Percentiles rank a stretch among this genome's conserved stretches.
These are phyloP conservation scores for Ibidorhyncha struthersii DNA, from an alignment of 2,113 vertebrate species.

Conservation along the genomic window DNA sequence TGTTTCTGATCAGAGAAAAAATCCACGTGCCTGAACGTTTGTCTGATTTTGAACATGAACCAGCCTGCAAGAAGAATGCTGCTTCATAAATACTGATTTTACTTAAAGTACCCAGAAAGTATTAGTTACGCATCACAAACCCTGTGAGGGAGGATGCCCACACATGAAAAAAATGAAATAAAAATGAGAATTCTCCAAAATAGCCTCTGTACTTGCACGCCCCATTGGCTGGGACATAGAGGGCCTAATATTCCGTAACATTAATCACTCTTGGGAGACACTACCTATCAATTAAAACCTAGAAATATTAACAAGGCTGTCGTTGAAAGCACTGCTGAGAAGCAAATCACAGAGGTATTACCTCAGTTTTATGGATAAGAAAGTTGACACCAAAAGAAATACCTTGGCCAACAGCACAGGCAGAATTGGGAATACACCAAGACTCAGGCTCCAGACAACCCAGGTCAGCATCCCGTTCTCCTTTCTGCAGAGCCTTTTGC, in stretches of 20 bases:
- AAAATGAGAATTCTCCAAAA: not conserved
- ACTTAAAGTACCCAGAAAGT: not conserved
- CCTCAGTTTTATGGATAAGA: not conserved
- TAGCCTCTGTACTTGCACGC: not conserved
- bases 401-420: not conserved
- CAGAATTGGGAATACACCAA: not conserved
- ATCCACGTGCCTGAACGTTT: fast-evolving
- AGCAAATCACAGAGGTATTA: not conserved
- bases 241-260: not conserved
- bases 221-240: not conserved
- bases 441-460: not conserved
- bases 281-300: not conserved
- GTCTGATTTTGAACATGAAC: not conserved
- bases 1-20: not conserved
- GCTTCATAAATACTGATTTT: not conserved
- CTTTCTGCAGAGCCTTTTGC: not conserved
- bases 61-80: not conserved
- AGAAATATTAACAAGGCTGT: not conserved
- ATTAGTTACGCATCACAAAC: not conserved
- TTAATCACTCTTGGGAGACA: not conserved
- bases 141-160: not conserved
- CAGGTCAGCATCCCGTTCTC: not conserved
- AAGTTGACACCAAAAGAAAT: not conserved
- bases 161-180: not conserved
- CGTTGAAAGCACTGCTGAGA: not conserved